Conservation (phyloP, 2,797 vertebrate species). For the Enoplosus armatus region DNA sequence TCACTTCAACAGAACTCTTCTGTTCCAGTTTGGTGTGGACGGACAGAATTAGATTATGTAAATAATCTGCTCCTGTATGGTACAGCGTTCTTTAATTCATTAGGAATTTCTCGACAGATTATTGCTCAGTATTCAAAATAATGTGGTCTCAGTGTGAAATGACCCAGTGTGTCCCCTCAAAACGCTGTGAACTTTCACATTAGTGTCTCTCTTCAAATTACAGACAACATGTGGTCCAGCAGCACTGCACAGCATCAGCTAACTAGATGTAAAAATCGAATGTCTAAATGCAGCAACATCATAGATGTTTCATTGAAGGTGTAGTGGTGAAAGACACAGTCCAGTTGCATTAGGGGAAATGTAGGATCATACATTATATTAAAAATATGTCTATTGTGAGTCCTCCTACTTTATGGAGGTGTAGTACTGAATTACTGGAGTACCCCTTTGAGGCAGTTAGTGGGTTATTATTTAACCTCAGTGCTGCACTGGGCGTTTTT, state of each 20-base stretch:
- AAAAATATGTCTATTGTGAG: background rate
- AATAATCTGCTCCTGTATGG: background rate
- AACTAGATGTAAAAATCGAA: no score
- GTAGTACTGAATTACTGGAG: no score
- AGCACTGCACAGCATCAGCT: background rate
- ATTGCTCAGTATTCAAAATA: background rate
- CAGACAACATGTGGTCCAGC: background rate
- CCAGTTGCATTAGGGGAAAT: background rate
- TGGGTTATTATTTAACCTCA: background rate
- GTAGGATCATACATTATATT: background rate
- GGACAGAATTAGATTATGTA: background rate
- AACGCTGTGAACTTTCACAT: conserved; percentile 23
- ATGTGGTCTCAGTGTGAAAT: background rate
- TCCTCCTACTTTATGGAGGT: no score
- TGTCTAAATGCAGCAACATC: background rate
- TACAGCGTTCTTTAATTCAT: background rate
- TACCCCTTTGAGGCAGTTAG: no score
- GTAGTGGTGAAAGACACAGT: background rate
- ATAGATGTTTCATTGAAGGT: background rate
- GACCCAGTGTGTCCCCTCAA: background rate
- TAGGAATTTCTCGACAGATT: background rate
- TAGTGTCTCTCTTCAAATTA: background rate
- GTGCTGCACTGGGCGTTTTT: background rate
- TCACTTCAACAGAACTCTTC: background rate
- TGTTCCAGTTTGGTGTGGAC: background rate